Evolutionary conservation across 2,113 vertebrate genomes (phyloP).

Genomic region (Lasiurus borealis): DNA sequence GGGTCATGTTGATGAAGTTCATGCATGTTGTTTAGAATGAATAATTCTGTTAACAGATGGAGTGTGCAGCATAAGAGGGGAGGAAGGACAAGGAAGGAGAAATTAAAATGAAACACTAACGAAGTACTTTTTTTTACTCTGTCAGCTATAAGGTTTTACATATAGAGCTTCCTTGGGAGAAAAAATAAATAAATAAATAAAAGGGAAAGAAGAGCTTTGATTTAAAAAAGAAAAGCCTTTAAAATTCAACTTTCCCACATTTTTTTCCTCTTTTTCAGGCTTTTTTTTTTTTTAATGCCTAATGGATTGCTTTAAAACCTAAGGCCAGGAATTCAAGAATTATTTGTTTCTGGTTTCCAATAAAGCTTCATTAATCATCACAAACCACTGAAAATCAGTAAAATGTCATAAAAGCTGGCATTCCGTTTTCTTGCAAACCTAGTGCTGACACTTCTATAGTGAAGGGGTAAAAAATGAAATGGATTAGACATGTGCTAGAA

Average conservation of each 20-base stretch:
- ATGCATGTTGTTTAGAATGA: background rate
- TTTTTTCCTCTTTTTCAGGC: background rate
- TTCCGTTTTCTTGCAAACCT: conserved; percentile 52
- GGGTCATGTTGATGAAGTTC: background rate
- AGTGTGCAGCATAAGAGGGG: background rate
- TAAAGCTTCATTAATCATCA: conserved; percentile 74
- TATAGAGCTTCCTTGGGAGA: background rate
- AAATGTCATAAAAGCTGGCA: conserved; percentile 62
- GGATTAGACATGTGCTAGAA: background rate
- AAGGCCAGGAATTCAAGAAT: conserved; percentile 68
- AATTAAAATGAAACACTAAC: background rate
- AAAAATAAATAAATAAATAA: background rate
- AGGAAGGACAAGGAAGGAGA: background rate
- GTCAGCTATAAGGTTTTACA: background rate
- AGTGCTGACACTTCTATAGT: background rate
- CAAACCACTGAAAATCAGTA: conserved; percentile 65
- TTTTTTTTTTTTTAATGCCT: background rate
- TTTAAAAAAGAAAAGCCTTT: conserved; percentile 36
- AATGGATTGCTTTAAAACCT: conserved; percentile 62
- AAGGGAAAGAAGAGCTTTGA: background rate
- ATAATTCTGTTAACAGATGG: background rate
- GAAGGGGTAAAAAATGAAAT: conserved; percentile 41
- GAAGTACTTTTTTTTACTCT: background rate
- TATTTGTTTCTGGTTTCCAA: conserved; percentile 71
- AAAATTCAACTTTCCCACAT: conserved; percentile 51